Evolutionary conservation across 2,888 invertebrate species (phyloP).

Genomic region (Dasypolia templi): DNA sequence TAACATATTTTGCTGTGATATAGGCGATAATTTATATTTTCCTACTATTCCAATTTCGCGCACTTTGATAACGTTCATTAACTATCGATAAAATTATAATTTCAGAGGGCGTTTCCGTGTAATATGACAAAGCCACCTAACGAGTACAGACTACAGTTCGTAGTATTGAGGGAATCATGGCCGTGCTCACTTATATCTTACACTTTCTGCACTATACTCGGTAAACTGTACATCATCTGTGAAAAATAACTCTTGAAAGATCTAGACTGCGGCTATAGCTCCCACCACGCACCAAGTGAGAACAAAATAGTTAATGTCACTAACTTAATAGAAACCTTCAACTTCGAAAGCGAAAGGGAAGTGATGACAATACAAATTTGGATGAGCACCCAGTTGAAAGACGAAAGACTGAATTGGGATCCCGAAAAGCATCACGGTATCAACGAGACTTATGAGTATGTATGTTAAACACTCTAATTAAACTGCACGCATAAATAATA

Average conservation of each 20-base stretch:
- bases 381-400: slow-evolving; percentile 64
- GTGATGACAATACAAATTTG: slow-evolving; percentile 63
- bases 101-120: slow-evolving; percentile 31
- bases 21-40: neutral
- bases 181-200: slow-evolving; percentile 23
- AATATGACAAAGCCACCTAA: neutral
- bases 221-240: slow-evolving; percentile 52
- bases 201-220: neutral
- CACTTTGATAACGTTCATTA: neutral
- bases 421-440: slow-evolving; percentile 67
- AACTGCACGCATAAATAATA: no score
- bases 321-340: slow-evolving; percentile 68
- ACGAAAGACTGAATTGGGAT: slow-evolving; percentile 72
- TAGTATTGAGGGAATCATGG: slow-evolving; percentile 48
- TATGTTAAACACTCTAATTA: no score
- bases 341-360: slow-evolving; percentile 64
- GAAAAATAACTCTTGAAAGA: slow-evolving; percentile 58
- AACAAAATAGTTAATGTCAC: slow-evolving; percentile 47
- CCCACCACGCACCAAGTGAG: slow-evolving; percentile 11
- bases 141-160: neutral
- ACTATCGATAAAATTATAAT: neutral
- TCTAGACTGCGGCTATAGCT: slow-evolving; percentile 19
- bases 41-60: neutral
- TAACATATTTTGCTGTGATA: neutral
- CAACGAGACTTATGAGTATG: slow-evolving; percentile 16